Conservation (phyloP, 2,797 vertebrate species). For the Triplophysa yarkandensis region DNA sequence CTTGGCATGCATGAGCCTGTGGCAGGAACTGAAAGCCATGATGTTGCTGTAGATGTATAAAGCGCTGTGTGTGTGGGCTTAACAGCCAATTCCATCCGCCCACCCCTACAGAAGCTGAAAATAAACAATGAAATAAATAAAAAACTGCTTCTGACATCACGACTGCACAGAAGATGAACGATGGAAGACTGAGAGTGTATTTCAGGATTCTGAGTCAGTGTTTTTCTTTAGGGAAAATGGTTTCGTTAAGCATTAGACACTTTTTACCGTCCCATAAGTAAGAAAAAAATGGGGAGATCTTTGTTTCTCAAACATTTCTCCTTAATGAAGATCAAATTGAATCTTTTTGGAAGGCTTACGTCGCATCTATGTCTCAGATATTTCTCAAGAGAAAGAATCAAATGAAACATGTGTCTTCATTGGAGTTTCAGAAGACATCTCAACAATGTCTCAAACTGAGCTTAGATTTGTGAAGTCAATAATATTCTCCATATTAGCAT, state of each 20-base stretch:
- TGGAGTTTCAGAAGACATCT: too few relatives aligned
- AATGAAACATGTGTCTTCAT: too few relatives aligned
- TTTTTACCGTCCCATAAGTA: too few relatives aligned
- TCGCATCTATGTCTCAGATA: too few relatives aligned
- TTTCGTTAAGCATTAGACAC: background rate
- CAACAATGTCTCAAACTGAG: too few relatives aligned
- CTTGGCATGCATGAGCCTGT: slow-evolving; percentile 24
- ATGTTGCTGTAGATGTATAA: slow-evolving; percentile 23
- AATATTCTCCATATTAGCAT: too few relatives aligned
- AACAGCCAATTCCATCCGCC: slow-evolving; percentile 15
- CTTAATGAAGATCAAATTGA: too few relatives aligned
- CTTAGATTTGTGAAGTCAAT: too few relatives aligned
- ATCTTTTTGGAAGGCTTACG: too few relatives aligned
- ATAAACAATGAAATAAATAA: slow-evolving; percentile 40
- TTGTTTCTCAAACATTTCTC: too few relatives aligned
- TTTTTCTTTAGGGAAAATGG: slow-evolving; percentile 19
- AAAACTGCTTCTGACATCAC: slow-evolving; percentile 20
- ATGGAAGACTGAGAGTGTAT: slow-evolving; percentile 13
- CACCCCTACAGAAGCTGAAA: slow-evolving; percentile 23
- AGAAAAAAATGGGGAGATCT: too few relatives aligned
- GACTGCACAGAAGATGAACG: slow-evolving; percentile 24
- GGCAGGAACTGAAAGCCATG: slow-evolving; percentile 21
- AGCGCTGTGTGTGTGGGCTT: slow-evolving; percentile 18
- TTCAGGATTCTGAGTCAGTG: slow-evolving; percentile 29
- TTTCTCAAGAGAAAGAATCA: too few relatives aligned